A percentile compares a stretch with the other conserved stretches of the same genome.
phyloP scores from a whole-genome alignment of 2,797 vertebrate genomes.

The Centroberyx gerrardi region DNA sequence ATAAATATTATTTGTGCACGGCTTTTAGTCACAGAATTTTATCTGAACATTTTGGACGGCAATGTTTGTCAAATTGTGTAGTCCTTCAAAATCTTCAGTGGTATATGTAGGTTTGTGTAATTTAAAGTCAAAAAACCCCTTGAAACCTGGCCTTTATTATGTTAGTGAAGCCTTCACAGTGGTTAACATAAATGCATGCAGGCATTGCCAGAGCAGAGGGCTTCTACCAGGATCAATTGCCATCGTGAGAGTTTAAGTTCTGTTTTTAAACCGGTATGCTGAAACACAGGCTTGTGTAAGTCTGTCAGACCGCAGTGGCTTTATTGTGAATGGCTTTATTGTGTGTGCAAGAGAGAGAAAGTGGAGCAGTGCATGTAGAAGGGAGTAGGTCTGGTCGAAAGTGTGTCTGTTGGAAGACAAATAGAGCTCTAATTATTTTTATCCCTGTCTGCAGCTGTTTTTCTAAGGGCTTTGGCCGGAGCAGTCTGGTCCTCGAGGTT shows the following conservation, averaged over 20 bases:
- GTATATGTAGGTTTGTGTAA: neutral
- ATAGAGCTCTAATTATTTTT: slow-evolving; percentile 89
- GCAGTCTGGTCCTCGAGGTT: slow-evolving; percentile 71
- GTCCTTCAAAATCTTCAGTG: neutral
- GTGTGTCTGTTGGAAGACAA: slow-evolving; percentile 88
- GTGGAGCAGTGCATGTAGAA: slow-evolving; percentile 65
- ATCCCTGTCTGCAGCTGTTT: slow-evolving; percentile 90
- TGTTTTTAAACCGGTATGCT: slow-evolving; percentile 14
- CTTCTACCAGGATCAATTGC: neutral
- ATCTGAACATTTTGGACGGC: neutral
- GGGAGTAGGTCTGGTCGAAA: slow-evolving; percentile 68
- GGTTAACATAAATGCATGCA: slow-evolving; percentile 15
- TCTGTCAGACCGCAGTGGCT: slow-evolving; percentile 23
- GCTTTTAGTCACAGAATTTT: no score
- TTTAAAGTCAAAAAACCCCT: neutral
- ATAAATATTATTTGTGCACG: neutral
- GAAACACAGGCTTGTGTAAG: slow-evolving; percentile 33
- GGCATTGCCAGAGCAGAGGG: neutral
- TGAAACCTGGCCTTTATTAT: neutral
- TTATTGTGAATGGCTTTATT: slow-evolving; percentile 65
- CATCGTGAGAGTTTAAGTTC: neutral
- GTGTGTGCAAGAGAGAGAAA: slow-evolving; percentile 54
- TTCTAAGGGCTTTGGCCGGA: slow-evolving; percentile 87
- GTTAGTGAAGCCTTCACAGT: neutral
- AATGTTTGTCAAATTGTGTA: neutral